These are phyloP conservation scores for Aspiorhynchus laticeps DNA, from an alignment of 2,113 vertebrate species.

Conservation along the genomic window DNA sequence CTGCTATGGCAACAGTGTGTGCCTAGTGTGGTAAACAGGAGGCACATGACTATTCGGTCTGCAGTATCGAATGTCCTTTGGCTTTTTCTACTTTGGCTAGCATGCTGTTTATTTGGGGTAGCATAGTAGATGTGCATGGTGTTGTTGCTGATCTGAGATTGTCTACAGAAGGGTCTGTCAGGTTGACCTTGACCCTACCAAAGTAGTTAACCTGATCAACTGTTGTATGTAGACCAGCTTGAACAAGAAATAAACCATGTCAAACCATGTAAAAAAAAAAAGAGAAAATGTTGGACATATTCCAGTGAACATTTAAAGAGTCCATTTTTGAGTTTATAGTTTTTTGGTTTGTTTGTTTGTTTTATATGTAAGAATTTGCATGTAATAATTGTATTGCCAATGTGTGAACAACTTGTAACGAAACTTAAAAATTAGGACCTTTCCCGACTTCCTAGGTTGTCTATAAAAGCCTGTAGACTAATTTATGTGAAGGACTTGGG, in stretches of 20 bases:
- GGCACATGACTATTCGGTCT: constrained; percentile 38
- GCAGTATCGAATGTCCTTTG: neutral
- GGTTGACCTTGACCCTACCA: neutral
- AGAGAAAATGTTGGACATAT: too few relatives aligned
- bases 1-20: constrained; percentile 55
- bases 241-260: neutral
- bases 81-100: neutral
- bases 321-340: too few relatives aligned
- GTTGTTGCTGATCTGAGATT: neutral
- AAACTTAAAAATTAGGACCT: too few relatives aligned
- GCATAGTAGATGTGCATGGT: neutral
- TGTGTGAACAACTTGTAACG: too few relatives aligned
- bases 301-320: too few relatives aligned
- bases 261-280: neutral
- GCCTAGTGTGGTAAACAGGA: constrained; percentile 51
- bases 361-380: too few relatives aligned
- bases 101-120: neutral
- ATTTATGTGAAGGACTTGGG: too few relatives aligned
- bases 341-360: too few relatives aligned
- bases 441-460: too few relatives aligned
- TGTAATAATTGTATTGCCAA: too few relatives aligned
- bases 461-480: too few relatives aligned
- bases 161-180: neutral
- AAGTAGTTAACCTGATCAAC: neutral
- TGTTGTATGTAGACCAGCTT: neutral